Conservation (phyloP, 1,140 invertebrate species). For the Sycobia sp. region DNA sequence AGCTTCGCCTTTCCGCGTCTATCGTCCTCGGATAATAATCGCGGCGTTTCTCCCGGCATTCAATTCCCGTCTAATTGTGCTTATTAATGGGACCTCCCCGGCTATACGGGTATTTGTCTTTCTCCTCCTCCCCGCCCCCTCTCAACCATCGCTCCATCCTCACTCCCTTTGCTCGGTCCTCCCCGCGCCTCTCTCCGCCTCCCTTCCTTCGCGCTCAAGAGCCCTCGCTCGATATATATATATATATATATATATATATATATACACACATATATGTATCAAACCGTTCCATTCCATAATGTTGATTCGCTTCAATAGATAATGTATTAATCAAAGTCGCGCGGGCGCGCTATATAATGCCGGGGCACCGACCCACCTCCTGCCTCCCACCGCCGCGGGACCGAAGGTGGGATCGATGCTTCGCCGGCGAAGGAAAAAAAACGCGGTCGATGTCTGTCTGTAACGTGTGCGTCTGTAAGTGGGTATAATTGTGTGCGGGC, state of each 20-base stretch:
- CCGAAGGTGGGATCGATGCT: not conserved
- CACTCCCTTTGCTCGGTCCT: too few relatives aligned
- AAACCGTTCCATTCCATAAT: conserved; percentile 16
- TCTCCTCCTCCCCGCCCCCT: not conserved
- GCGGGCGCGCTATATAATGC: not conserved
- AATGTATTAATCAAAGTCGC: conserved; percentile 24
- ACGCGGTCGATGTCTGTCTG: too few relatives aligned
- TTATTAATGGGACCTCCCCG: conserved; percentile 31
- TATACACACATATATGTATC: too few relatives aligned
- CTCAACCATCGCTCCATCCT: not conserved
- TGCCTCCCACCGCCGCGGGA: not conserved
- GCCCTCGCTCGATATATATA: too few relatives aligned
- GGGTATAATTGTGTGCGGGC: too few relatives aligned
- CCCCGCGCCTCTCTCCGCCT: too few relatives aligned
- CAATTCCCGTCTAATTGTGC: conserved; percentile 33
- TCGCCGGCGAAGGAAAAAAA: not conserved
- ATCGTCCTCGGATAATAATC: conserved; percentile 17
- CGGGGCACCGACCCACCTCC: too few relatives aligned
- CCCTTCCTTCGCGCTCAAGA: too few relatives aligned
- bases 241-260: too few relatives aligned
- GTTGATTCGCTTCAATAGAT: conserved; percentile 29
- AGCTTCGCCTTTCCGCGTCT: conserved; percentile 8
- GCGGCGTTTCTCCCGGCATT: conserved; percentile 17
- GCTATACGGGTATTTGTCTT: conserved; percentile 21
- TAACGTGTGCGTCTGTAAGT: not conserved